Conservation (phyloP, 1,140 invertebrate genomes). For the fruit fly (Drosophila melanogaster) region Release_6_plus_ISO1_MT NC_004354.4:14790001-14790500, state of each 20-base stretch:
- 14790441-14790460: constrained; percentile 17
- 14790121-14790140: background rate
- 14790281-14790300: constrained; percentile 84
- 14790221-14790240: constrained; percentile 87
- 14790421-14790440: constrained; percentile 15
- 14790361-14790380: constrained; percentile 19
- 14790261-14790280: constrained; percentile 84
- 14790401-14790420: constrained; percentile 11
- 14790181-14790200: constrained; percentile 84
- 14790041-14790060: constrained; percentile 92
- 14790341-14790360: constrained; percentile 24
- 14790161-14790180: constrained; percentile 2
- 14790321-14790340: constrained; percentile 48
- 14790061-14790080: constrained; percentile 93
- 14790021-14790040: constrained; percentile 93
- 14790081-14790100: constrained; percentile 92
- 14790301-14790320: constrained; percentile 64
- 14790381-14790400: constrained; percentile 26
- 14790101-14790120: constrained; percentile 87
- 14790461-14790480: constrained; percentile 52
- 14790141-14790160: background rate
- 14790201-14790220: constrained; percentile 92
- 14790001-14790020: constrained; percentile 94
- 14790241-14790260: constrained; percentile 84
- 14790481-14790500: constrained; percentile 77